Base-by-base conservation (phyloP, 1,140 invertebrate genomes). In the Mesaphorura yosii region DNA sequence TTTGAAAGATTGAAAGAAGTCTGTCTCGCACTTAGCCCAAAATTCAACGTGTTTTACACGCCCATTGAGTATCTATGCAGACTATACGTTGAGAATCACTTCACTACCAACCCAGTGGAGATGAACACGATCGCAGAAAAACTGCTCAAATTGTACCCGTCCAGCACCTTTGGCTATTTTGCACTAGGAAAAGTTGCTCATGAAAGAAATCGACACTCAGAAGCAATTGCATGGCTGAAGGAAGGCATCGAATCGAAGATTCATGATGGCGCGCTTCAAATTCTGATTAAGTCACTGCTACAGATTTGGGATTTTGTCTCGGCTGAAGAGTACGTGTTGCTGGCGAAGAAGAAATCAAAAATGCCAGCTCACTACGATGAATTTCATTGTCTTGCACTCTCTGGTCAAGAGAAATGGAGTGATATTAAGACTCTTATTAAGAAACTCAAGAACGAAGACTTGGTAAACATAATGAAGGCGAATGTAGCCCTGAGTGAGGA, bases 41-140 rank as follows among this genome's bases (percentile, higher is more conserved):
- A 38, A 19, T 59, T 42, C 41, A 59, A 59, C 41, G 1, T 7
- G 12, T 59, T 48, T 31, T 59, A 56, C 28, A 51, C 48, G 1
- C 58, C 58, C 3, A 55, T 53, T 31, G 58, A 59, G n/a, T 59
- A 53, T 49, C 5, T 59, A 1, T 59, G 58, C 22, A 20, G 58
- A 3, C 15, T 55, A 10, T 59, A 55, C 20, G 3, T 59, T 15
- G 58, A 59, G 41, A 28, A 42, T 10, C 19, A 25, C n/a, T 22
- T 38, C 20, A 37, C 22, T 27, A 25, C 1, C 10, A 26, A 15
- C 15, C 10, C 25, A n/a, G 26, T 38, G 22, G 46, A 52, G 20
- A 28, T 38, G 19, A 25, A 17, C 15, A 45, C 38, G 39, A 10
- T 23, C 23, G 28, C 37, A 15, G 53, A 55, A 10, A 59, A 44